Conservation (phyloP, 2,113 vertebrate species). For the Oryzias woworae region DNA sequence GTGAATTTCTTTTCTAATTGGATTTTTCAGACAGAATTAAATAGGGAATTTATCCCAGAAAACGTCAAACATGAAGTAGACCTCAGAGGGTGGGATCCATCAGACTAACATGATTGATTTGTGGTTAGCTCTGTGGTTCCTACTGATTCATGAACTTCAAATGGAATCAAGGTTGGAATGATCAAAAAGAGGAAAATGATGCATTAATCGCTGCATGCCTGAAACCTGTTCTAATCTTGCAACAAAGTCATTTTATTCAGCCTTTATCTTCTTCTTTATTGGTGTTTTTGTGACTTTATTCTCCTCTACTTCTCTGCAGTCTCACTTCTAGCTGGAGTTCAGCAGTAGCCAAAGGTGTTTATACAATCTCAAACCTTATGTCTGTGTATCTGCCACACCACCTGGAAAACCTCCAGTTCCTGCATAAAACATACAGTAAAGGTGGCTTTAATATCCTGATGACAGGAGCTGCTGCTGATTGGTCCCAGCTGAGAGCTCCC, state of each 20-base stretch:
- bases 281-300: background rate
- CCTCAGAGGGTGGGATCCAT: too few relatives aligned
- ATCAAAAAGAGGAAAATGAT: background rate
- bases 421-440: constrained; percentile 42
- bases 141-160: background rate
- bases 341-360: constrained; percentile 14
- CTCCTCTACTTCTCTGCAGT: background rate
- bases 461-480: constrained; percentile 51
- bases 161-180: background rate
- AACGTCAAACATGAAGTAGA: too few relatives aligned
- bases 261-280: background rate
- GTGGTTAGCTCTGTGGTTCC: background rate
- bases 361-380: constrained; percentile 12
- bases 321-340: background rate
- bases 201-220: background rate
- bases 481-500: constrained; percentile 45
- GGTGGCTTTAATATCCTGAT: constrained; percentile 52
- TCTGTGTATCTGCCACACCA: constrained; percentile 25
- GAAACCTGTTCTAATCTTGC: background rate
- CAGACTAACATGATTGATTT: background rate
- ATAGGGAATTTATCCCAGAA: too few relatives aligned
- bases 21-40: too few relatives aligned
- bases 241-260: background rate
- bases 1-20: too few relatives aligned
- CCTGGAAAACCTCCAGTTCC: constrained; percentile 26